These are phyloP conservation scores for Bungarus multicinctus DNA, from an alignment of 2,113 vertebrate genomes.

Conservation along the genomic window DNA sequence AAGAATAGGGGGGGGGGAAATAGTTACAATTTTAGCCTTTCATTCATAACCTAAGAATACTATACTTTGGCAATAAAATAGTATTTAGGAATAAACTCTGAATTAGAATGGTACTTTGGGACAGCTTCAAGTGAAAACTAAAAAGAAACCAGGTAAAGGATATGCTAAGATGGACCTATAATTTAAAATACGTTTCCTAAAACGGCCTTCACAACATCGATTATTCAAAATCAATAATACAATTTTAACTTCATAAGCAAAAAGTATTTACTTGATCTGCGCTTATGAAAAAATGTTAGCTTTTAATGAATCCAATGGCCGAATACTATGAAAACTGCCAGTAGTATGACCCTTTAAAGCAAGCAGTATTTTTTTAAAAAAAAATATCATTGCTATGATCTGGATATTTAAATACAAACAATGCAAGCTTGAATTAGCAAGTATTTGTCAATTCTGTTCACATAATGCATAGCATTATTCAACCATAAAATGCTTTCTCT, in stretches of 20 bases:
- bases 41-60: neutral
- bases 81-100: slow-evolving; percentile 15
- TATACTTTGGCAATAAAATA: neutral
- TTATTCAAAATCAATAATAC: neutral
- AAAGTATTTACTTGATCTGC: neutral
- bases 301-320: neutral
- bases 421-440: neutral
- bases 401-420: neutral
- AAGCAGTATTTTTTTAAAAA: neutral
- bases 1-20: neutral
- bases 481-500: neutral
- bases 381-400: neutral
- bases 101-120: neutral
- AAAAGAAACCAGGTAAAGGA: neutral
- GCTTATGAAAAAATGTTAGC: neutral
- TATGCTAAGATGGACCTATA: neutral
- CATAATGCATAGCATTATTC: neutral
- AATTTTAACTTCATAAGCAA: neutral
- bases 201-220: neutral
- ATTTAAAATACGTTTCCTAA: neutral
- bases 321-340: neutral
- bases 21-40: slow-evolving; percentile 13
- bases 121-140: neutral
- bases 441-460: neutral
- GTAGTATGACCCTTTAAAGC: neutral